Conservation (phyloP, 1,140 invertebrate species). For the Polyergus mexicanus region DNA sequence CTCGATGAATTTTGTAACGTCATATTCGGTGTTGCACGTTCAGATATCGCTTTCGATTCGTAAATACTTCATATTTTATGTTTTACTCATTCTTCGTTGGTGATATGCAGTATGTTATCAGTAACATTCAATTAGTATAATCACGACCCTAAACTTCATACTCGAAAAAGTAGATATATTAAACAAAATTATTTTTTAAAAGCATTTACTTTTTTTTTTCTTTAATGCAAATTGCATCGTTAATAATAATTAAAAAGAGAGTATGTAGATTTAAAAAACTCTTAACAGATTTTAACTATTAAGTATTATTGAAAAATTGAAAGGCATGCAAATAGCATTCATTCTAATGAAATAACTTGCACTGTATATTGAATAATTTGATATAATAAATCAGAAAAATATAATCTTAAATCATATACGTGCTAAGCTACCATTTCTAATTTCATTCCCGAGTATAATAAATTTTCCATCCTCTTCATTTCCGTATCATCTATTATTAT, state of each 20-base stretch:
- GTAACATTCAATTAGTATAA: not conserved
- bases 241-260: conserved; percentile 11
- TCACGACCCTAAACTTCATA: not conserved
- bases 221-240: not conserved
- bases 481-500: conserved; percentile 5
- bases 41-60: conserved; percentile 18
- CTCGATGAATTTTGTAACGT: conserved; percentile 47
- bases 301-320: not conserved
- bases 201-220: not conserved
- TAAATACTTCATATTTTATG: conserved; percentile 12
- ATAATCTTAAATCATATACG: conserved; percentile 13
- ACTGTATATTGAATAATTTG: not conserved
- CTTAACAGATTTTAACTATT: not conserved
- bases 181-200: not conserved
- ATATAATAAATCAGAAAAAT: not conserved
- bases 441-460: not conserved
- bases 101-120: not conserved
- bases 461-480: not conserved
- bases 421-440: not conserved
- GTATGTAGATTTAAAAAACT: not conserved
- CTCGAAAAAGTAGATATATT: not conserved
- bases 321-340: not conserved
- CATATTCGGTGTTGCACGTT: not conserved
- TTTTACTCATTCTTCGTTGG: conserved; percentile 28
- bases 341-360: not conserved